Evolutionary conservation across 2,113 vertebrate species (phyloP).

Genomic region (Gnathonemus echidnorhynchus): DNA sequence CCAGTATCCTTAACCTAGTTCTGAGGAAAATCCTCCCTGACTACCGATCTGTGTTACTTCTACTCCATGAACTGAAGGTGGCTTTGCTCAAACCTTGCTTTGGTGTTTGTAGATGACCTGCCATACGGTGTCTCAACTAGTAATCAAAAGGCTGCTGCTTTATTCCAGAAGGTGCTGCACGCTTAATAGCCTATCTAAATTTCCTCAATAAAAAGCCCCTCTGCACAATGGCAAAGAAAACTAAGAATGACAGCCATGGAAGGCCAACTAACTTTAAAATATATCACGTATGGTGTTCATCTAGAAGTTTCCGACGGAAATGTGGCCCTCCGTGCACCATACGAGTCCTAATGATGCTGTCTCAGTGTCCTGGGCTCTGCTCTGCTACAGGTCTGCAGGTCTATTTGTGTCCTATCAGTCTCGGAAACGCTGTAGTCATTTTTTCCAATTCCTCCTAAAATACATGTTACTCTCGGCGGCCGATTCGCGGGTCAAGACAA

Average conservation of each 20-base stretch:
- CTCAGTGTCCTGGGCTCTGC: not conserved
- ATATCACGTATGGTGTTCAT: not conserved
- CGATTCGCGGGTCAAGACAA: not conserved
- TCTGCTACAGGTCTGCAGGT: not conserved
- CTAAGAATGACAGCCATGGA: not conserved
- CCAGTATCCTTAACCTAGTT: not conserved
- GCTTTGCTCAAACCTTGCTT: not conserved
- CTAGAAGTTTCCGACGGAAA: not conserved
- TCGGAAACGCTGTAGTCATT: not conserved
- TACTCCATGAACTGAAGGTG: not conserved
- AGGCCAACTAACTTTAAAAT: not conserved
- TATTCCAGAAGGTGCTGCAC: not conserved
- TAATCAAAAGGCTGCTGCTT: not conserved
- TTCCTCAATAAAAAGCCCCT: not conserved
- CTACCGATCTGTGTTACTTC: not conserved
- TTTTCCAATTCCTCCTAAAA: not conserved
- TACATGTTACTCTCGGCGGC: conserved; percentile 1
- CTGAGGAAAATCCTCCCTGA: not conserved
- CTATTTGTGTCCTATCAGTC: not conserved
- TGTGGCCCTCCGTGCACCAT: not conserved
- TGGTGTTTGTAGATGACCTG: not conserved
- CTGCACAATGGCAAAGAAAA: not conserved
- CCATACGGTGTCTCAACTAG: no score
- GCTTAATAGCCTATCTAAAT: not conserved
- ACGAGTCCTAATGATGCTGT: not conserved